These are phyloP conservation scores for Acanthiza pusilla DNA, from an alignment of 2,797 vertebrate species.

Conservation along the genomic window DNA sequence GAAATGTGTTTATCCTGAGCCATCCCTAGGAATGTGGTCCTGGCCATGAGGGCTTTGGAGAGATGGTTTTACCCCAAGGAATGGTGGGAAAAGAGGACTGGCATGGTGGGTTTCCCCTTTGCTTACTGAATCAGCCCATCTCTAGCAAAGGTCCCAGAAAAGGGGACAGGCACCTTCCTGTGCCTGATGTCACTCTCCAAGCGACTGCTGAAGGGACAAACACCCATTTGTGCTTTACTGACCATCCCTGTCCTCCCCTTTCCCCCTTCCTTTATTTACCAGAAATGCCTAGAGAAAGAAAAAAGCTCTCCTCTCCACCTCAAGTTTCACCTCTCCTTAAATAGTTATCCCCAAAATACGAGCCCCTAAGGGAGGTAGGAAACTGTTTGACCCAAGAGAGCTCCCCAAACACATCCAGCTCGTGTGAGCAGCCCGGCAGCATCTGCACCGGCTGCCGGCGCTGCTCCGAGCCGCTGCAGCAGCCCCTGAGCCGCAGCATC, in stretches of 20 bases:
- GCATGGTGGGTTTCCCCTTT: rapidly evolving
- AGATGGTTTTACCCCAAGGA: not conserved
- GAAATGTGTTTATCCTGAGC: not conserved
- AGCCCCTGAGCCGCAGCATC: not conserved
- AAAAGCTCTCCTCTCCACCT: not conserved
- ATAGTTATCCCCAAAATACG: not conserved
- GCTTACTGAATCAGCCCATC: not conserved
- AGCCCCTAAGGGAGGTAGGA: not conserved
- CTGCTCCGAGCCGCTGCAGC: not conserved
- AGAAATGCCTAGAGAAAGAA: not conserved
- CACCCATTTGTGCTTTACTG: not conserved
- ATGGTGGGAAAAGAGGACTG: not conserved
- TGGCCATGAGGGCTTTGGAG: not conserved
- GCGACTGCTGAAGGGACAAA: not conserved
- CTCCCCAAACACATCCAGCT: not conserved
- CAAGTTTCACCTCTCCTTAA: not conserved
- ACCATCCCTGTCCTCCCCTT: not conserved
- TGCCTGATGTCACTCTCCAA: not conserved
- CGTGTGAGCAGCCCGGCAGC: not conserved
- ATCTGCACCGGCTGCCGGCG: not conserved
- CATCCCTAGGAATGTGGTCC: not conserved
- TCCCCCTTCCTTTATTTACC: not conserved
- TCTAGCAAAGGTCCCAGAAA: not conserved
- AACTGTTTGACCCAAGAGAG: not conserved
- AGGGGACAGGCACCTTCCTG: not conserved